These are phyloP conservation scores for Brachionus koreanus DNA, from an alignment of 1,140 invertebrate species.

Conservation along the genomic window DNA sequence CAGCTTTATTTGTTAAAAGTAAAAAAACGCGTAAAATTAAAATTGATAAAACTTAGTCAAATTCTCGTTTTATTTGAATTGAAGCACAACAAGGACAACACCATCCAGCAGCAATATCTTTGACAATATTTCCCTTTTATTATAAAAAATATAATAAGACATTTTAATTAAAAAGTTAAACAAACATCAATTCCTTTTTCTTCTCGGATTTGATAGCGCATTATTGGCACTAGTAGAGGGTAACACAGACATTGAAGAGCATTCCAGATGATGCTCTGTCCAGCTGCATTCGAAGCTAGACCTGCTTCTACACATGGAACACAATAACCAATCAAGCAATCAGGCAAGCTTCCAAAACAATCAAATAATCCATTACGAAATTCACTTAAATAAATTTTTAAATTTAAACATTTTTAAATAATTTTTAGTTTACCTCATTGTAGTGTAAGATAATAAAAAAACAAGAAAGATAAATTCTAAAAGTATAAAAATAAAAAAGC, in stretches of 20 bases:
- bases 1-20: neutral
- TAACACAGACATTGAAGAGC: conserved; percentile 40
- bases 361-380: conserved; percentile 33
- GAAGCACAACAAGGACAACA: conserved; percentile 43
- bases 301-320: conserved; percentile 32
- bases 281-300: conserved; percentile 11
- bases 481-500: neutral
- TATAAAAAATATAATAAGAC: neutral
- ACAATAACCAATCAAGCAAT: conserved; percentile 36
- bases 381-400: neutral
- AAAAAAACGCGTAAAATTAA: neutral
- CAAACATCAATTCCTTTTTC: conserved; percentile 13
- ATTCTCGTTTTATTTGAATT: conserved; percentile 43
- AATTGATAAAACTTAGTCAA: neutral
- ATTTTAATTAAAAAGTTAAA: neutral
- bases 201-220: conserved; percentile 35
- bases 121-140: conserved; percentile 30
- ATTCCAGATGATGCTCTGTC: conserved; percentile 11
- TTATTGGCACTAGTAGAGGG: conserved; percentile 21
- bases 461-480: neutral
- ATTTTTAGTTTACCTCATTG: neutral
- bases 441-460: neutral
- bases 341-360: conserved; percentile 23
- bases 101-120: conserved; percentile 38
- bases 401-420: neutral